A percentile compares a stretch with the other conserved stretches of the same genome.
Evolutionary conservation across 2,888 invertebrate genomes (phyloP).

Genomic region (Melanostoma mellinum): DNA sequence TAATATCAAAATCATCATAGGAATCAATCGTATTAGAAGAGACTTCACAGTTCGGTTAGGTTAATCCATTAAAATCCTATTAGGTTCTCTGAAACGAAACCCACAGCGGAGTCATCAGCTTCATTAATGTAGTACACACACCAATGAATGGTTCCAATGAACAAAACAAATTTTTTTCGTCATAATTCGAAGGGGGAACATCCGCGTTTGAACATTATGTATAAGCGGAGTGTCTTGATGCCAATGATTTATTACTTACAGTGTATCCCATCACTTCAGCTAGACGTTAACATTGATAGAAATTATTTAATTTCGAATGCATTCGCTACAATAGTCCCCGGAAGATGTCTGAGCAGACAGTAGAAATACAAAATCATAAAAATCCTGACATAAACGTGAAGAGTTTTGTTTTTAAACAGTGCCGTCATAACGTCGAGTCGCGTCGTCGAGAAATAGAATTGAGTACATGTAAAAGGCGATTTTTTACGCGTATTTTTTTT

Average conservation of each 20-base stretch:
- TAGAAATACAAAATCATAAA: too few species aligned
- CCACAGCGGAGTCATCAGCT: constrained; percentile 31
- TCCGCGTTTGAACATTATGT: constrained; percentile 17
- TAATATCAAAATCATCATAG: constrained; percentile 39
- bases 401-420: too few species aligned
- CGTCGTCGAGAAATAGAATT: too few species aligned
- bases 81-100: constrained; percentile 25
- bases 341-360: too few species aligned
- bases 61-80: constrained; percentile 64
- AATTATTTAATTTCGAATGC: not conserved
- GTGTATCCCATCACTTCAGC: constrained; percentile 6
- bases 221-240: not conserved
- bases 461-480: too few species aligned
- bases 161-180: constrained; percentile 9
- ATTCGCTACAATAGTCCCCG: not conserved
- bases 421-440: too few species aligned
- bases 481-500: too few species aligned
- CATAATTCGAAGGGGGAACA: constrained; percentile 23
- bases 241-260: constrained; percentile 17
- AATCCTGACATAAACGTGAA: too few species aligned
- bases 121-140: constrained; percentile 28
- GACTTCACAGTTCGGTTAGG: constrained; percentile 6
- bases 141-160: constrained; percentile 7
- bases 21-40: constrained; percentile 33
- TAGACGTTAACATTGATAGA: not conserved